Evolutionary conservation across 2,797 vertebrate species (phyloP).

Genomic region (Arrhamphus sclerolepis): DNA sequence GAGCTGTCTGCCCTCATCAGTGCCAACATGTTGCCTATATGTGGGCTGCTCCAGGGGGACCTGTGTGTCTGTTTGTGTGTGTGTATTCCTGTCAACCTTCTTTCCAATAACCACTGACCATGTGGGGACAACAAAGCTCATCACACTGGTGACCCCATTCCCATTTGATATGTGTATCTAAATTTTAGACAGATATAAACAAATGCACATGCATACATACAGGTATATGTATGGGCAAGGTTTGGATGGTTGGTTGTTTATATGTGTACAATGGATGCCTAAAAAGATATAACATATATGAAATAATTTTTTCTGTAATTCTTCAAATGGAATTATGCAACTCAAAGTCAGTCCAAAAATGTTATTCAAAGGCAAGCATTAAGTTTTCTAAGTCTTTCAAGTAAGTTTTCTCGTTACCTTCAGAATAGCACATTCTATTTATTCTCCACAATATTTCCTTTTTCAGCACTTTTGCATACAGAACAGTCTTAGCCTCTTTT

Average conservation of each 20-base stretch:
- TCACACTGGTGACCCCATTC: conserved; percentile 73
- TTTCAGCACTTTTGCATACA: not conserved
- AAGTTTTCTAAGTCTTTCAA: not conserved
- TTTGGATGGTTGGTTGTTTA: too few species aligned
- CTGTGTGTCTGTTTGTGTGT: conserved; percentile 41
- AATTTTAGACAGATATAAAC: conserved; percentile 20
- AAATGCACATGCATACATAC: conserved; percentile 7
- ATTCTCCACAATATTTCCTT: not conserved
- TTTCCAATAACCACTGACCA: conserved; percentile 61
- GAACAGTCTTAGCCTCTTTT: too few species aligned
- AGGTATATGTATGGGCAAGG: conserved; percentile 11
- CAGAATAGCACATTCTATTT: not conserved
- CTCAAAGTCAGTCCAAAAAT: too few species aligned
- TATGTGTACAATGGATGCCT: not conserved
- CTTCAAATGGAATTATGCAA: too few species aligned
- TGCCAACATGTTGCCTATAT: conserved; percentile 78
- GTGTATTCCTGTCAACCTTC: conserved; percentile 50
- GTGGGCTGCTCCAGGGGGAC: conserved; percentile 68
- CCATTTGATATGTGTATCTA: conserved; percentile 59
- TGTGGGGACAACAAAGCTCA: conserved; percentile 71
- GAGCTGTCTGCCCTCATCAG: conserved; percentile 80
- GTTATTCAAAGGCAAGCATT: conserved; percentile 27
- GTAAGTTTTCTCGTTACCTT: not conserved
- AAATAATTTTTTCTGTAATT: too few species aligned
- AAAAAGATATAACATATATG: conserved; percentile 1